Evolutionary conservation across 2,113 vertebrate genomes (phyloP), one percentile per base, ranked within the genome.

Genomic region (Ranitomeya imitator): DNA sequence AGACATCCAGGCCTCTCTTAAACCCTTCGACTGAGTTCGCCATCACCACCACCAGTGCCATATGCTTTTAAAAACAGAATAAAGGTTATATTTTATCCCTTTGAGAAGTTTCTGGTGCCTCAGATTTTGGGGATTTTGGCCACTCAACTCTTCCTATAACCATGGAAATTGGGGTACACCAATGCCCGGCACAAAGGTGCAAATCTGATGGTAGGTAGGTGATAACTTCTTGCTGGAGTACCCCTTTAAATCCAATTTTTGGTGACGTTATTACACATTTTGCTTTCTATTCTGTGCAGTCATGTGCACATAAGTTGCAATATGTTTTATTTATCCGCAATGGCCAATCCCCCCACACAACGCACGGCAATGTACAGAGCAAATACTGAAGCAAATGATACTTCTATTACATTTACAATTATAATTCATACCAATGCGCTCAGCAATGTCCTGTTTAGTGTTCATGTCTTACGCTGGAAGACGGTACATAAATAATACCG

Each of bases 371-470:
- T 82, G 60, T 83, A 60, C 16, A 52, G 63, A 65, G n/a, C 19
- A 84, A 16, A 19, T 55, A 55, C 26, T 55, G 13, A 14, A 67
- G 21, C 12, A 83, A 67, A 69, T 55, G 65, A 69, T 84, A 69
- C n/a, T 69, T 71, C 15, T n/a, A 55, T 71, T 54, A 23, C 19
- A 84, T 71, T 84, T 84, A 54, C 63, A 84, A 84, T 84, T 84
- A 54, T 55, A 84, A 84, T 84, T 55, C 15, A 65, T 69, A 26
- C 57, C 51, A 54, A 52, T 31, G 31, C 13, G 19, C 6, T 71
- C 23, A 55, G 63, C 51, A 11, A 23, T 26, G 63, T 55, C 51
- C 71, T 69, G n/a, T 71, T 69, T 52, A 71, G 63, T 71, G 51
- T 21, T 23, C 52, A 71, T 26, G 63, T 69, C 82, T 84, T 55